A percentile compares a stretch with the other conserved stretches of the same genome.
Conservation (phyloP, 2,888 invertebrate species). For the Creontiades dilutus region DNA sequence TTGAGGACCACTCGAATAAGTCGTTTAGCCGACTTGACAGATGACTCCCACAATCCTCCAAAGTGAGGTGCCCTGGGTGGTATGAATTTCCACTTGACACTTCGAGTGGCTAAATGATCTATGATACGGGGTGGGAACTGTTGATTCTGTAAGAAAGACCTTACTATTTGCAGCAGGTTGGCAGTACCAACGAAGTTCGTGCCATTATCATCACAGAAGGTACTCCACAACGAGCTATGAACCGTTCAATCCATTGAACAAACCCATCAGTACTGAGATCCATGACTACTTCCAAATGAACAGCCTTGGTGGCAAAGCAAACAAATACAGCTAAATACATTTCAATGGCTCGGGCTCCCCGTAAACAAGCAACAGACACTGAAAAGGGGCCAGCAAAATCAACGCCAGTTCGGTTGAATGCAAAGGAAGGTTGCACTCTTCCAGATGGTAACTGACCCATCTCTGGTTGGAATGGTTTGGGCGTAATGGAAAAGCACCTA, state of each 20-base stretch:
- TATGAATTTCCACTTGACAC: no score
- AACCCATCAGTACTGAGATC: slow-evolving; percentile 52
- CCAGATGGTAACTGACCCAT: neutral
- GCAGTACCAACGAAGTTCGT: slow-evolving; percentile 45
- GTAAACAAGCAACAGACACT: neutral
- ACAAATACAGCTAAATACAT: no score
- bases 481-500: neutral
- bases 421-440: neutral
- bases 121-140: neutral
- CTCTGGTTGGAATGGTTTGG: neutral
- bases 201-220: slow-evolving; percentile 56
- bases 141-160: neutral
- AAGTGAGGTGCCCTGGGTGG: no score
- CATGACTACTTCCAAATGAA: no score
- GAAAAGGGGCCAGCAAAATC: neutral
- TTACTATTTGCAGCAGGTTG: neutral
- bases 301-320: no score
- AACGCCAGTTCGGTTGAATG: neutral
- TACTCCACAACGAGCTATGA: slow-evolving; percentile 29
- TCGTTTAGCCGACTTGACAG: no score
- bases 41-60: no score
- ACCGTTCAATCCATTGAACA: neutral
- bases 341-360: no score
- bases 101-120: slow-evolving; percentile 18
- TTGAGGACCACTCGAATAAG: no score